A percentile compares a stretch with the other conserved stretches of the same genome.
phyloP scores from a whole-genome alignment of 35 echinoderm and acorn worm genomes.

The Nesometra sesokonis region DNA sequence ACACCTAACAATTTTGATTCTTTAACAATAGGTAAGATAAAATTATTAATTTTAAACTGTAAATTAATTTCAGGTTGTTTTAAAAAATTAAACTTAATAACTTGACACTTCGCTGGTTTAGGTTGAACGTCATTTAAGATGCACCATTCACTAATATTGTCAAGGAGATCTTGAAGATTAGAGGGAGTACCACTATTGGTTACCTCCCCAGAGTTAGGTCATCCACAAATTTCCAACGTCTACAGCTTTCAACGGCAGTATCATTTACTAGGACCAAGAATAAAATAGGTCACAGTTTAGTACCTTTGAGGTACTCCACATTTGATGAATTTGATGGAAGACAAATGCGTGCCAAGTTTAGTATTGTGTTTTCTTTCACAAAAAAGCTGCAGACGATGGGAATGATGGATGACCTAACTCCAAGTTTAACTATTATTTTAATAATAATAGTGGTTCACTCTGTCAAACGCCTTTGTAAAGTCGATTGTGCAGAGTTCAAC shows the following conservation, averaged over 20 bases:
- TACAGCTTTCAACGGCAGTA: not conserved
- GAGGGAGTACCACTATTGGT: too few relatives aligned
- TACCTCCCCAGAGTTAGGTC: not conserved
- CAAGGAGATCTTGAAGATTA: too few relatives aligned
- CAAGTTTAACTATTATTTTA: conserved; percentile 4
- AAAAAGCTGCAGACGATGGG: conserved; percentile 31
- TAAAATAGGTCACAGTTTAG: too few relatives aligned
- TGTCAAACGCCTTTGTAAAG: conserved; percentile 33
- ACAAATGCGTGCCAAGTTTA: not conserved
- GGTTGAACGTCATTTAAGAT: too few relatives aligned
- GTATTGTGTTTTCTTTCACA: not conserved
- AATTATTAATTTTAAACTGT: too few relatives aligned
- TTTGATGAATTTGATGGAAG: not conserved
- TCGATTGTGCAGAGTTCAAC: conserved; percentile 13
- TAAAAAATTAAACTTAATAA: too few relatives aligned
- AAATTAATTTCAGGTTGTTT: too few relatives aligned
- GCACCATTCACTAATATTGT: too few relatives aligned
- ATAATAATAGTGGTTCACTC: conserved; percentile 22
- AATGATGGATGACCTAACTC: not conserved
- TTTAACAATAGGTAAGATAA: too few relatives aligned
- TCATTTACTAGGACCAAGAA: not conserved
- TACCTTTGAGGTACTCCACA: conserved; percentile 20
- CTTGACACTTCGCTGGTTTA: too few relatives aligned
- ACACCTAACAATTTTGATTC: too few relatives aligned
- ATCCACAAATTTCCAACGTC: conserved; percentile 20